phyloP scores from a whole-genome alignment of 2,888 invertebrate genomes.

The Diplolepis rosae region DNA sequence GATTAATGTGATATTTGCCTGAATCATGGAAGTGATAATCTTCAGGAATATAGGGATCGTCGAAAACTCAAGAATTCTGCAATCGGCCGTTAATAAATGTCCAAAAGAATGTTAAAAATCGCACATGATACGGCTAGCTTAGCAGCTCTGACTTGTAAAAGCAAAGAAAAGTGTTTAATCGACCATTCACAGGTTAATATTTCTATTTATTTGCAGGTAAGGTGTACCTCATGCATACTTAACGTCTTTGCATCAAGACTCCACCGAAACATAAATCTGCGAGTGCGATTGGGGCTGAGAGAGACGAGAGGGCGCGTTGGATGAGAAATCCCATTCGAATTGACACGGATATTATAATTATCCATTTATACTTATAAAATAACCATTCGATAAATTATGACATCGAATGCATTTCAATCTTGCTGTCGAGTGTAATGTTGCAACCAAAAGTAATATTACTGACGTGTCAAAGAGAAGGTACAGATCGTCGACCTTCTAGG shows the following conservation, averaged over 20 bases:
- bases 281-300: slow-evolving; percentile 6
- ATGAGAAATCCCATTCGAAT: slow-evolving; percentile 15
- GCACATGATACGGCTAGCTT: neutral
- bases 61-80: neutral
- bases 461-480: slow-evolving; percentile 31
- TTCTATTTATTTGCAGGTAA: slow-evolving; percentile 5
- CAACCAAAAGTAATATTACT: slow-evolving; percentile 27
- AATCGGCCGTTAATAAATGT: neutral
- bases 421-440: slow-evolving; percentile 4
- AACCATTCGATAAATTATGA: slow-evolving; percentile 25
- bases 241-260: neutral
- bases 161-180: neutral
- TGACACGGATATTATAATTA: slow-evolving; percentile 23
- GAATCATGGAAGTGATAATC: neutral
- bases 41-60: neutral
- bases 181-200: neutral
- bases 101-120: slow-evolving; percentile 1
- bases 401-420: slow-evolving; percentile 25
- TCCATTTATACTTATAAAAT: slow-evolving; percentile 11
- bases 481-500: slow-evolving; percentile 26
- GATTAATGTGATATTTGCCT: neutral
- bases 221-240: neutral
- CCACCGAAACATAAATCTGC: neutral
- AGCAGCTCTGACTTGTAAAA: neutral
- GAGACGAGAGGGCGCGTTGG: neutral